These are phyloP conservation scores for Ophion ventricosus DNA, from an alignment of 2,888 invertebrate genomes.

Conservation along the genomic window DNA sequence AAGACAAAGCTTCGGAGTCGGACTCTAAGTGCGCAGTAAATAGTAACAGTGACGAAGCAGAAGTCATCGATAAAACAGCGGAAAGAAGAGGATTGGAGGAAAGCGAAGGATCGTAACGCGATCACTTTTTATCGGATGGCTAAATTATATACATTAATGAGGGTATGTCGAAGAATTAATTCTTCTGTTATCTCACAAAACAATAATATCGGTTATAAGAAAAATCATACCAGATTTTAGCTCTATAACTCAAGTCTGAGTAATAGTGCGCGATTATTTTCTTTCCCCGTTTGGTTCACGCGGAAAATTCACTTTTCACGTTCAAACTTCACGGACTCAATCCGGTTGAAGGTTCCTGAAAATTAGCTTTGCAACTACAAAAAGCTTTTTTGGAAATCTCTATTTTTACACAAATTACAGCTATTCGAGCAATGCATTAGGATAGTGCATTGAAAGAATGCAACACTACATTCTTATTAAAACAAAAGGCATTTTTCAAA, in stretches of 20 bases:
- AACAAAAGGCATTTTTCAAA: not conserved
- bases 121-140: slow-evolving; percentile 40
- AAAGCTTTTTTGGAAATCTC: too few relatives aligned
- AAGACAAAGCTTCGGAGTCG: not conserved
- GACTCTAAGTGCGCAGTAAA: not conserved
- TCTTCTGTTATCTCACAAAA: not conserved
- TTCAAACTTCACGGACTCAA: too few relatives aligned
- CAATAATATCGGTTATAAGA: not conserved
- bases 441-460: too few relatives aligned
- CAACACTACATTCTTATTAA: not conserved
- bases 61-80: not conserved
- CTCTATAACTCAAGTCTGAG: not conserved
- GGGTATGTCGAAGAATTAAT: not conserved
- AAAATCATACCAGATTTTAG: not conserved
- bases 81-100: slow-evolving; percentile 36
- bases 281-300: too few relatives aligned
- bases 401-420: slow-evolving; percentile 6
- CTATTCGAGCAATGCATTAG: not conserved
- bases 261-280: too few relatives aligned
- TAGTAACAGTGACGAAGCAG: not conserved
- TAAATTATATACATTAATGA: not conserved
- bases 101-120: slow-evolving; percentile 25
- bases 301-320: too few relatives aligned
- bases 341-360: too few relatives aligned
- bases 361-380: too few relatives aligned